Evolutionary conservation across 2,113 vertebrate species (phyloP), one percentile per base, ranked within the genome.

Genomic region (Pheucticus melanocephalus): DNA sequence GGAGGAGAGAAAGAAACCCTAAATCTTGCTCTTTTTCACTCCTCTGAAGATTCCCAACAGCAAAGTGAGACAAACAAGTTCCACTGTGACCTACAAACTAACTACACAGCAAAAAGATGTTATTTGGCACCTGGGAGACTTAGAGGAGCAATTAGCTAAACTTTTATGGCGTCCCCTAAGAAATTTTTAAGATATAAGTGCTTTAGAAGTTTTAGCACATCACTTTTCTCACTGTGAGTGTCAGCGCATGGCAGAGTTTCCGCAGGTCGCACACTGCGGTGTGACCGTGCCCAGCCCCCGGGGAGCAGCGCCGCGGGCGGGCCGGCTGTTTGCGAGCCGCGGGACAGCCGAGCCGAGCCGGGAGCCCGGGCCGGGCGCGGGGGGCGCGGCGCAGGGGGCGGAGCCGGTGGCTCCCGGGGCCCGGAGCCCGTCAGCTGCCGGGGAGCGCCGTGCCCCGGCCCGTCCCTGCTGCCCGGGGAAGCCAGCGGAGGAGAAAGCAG

Each of bases 221-320:
- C 20, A 9, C 20, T 82, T 42, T 8, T 3, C 10, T 18, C 65
- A 3, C 37, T 35, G 20, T 0, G 31, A 35, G 33, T 0, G 44
- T 3, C 35, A 4, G 3, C 10, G 17, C 30, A 9, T 25, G 51
- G 1, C 48, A 1, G 30, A 9, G 18, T 7, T 65, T 40, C 3
- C 45, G 8, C 45, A 16, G 9, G 1, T 0, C 4, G n/a, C 71
- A 2, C 31, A 0, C 7, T 0, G 50, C 45, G 15, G 25, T 0
- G 31, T 31, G 35, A 13, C 5, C 22, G 30, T 10, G 15, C 2
- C 1, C 90, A 1, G 13, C 25, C 6, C 11, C 47, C 2, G 2
- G n/a, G 39, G 56, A 60, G 37, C 9, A 7, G 1, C 4, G 47
- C 27, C 17, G 71, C 18, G 10, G 88, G 47, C 45, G n/a, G 44